A percentile compares a stretch with the other conserved stretches of the same genome.
These are phyloP conservation scores for Pseudorhiza aurosa DNA, from an alignment of 30 jellyfish, hydroid and myxozoan species.

Conservation along the genomic window DNA sequence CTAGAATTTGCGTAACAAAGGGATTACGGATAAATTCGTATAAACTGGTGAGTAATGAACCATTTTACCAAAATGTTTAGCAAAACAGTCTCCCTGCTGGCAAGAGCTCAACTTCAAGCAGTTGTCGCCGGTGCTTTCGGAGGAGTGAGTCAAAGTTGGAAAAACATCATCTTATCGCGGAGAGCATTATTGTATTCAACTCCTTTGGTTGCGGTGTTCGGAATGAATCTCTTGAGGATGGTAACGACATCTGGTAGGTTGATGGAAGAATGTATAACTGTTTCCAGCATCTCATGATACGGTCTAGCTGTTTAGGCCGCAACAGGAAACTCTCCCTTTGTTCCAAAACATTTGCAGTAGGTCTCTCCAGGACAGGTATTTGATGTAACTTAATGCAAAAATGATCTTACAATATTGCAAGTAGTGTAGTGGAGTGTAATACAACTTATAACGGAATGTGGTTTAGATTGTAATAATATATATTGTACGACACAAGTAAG, in stretches of 20 bases:
- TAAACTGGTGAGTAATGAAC: slow-evolving; percentile 19
- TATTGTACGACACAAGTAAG: too few species aligned
- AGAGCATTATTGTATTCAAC: background rate
- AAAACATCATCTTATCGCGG: background rate
- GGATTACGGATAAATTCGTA: background rate
- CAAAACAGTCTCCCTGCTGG: background rate
- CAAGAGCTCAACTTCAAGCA: background rate
- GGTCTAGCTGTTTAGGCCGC: too few species aligned
- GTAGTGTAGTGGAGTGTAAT: too few species aligned
- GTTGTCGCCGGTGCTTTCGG: background rate
- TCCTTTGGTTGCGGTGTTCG: slow-evolving; percentile 51
- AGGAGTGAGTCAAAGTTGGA: background rate
- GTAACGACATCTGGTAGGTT: slow-evolving; percentile 64
- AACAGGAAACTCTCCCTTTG: too few species aligned
- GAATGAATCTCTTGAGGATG: slow-evolving; percentile 58
- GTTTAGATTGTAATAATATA: too few species aligned
- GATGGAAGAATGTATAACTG: background rate
- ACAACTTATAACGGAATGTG: too few species aligned
- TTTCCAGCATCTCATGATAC: too few species aligned
- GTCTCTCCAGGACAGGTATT: too few species aligned
- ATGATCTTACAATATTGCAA: too few species aligned
- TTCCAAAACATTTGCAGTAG: too few species aligned
- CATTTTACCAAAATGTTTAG: background rate
- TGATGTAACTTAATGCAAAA: too few species aligned
- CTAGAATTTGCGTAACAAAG: slow-evolving; percentile 17